Conservation (phyloP, 1,140 invertebrate genomes). For the Heliconius nattereri region DNA sequence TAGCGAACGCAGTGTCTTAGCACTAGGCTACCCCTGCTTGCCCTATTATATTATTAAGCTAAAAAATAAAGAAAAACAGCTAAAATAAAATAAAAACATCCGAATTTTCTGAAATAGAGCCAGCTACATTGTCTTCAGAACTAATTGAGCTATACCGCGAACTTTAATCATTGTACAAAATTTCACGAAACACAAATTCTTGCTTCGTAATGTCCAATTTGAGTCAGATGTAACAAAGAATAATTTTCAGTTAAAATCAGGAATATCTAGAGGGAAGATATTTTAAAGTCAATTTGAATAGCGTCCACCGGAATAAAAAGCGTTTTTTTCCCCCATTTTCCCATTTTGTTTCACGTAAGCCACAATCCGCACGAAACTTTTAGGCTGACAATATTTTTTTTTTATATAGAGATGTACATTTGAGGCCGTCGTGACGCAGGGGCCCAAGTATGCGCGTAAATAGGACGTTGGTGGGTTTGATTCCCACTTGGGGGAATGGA, state of each 20-base stretch:
- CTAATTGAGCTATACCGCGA: neutral
- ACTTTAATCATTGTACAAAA: neutral
- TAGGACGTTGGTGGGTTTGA: too few species aligned
- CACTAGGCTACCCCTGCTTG: neutral
- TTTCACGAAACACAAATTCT: neutral
- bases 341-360: neutral
- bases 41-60: neutral
- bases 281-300: neutral
- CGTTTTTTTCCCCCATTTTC: neutral
- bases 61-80: neutral
- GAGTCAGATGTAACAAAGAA: neutral
- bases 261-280: neutral
- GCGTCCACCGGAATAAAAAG: neutral
- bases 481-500: too few species aligned
- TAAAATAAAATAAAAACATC: too few species aligned
- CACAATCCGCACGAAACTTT: neutral
- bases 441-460: too few species aligned
- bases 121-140: neutral
- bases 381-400: neutral
- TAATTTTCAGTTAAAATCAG: slow-evolving; percentile 1
- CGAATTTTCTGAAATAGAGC: too few species aligned
- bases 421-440: too few species aligned
- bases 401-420: neutral
- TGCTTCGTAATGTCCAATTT: neutral
- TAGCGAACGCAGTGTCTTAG: neutral